Evolutionary conservation across 2,888 invertebrate species (phyloP), one percentile per base, ranked within the genome.

Genomic region (Hypolimnas misippus): DNA sequence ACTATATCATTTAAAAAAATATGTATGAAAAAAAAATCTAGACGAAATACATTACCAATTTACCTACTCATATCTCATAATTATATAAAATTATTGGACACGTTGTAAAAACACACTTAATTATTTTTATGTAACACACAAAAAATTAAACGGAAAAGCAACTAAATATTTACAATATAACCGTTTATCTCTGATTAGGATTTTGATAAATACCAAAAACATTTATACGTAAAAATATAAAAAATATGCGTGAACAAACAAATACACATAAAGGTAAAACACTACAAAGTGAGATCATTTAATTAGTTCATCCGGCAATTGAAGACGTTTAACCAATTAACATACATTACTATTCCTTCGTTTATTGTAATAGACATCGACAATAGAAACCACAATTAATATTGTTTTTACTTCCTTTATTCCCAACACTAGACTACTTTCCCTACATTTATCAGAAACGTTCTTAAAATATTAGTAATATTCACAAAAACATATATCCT

Each of bases 401-500:
- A 44, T 44, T 12, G 12, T n/a, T 21, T 44, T 19, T 21, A 19
- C 4, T 19, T 0, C 4, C 19, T 44, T 35, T 59, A 19, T 29
- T 14, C n/a, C 8, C 12, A 49, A 49, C n/a, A 29, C 2, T 12
- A 49, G 6, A 25, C 3, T 8, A 29, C n/a, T 29, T 7, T 7
- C 2, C 25, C n/a, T 49, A 29, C n/a, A n/a, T 46, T 12, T 21
- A 46, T 21, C n/a, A 19, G 10, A 10, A 14, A 17, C 14, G 17
- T 14, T 57, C 17, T 6, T 49, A 49, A 31, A 52, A 12, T 12
- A 38, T 14, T 62, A 82, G 70, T 75, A 80, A 67, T 81, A 83
- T 60, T 85, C 78, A 66, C 87, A 87, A 29, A 83, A 73, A 70
- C 88, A 89, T 56, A 89, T 69, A 69, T 87, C 79, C 65, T 84